phyloP scores from a whole-genome alignment of 2,888 invertebrate species.

The Pediacus dermestoides region DNA sequence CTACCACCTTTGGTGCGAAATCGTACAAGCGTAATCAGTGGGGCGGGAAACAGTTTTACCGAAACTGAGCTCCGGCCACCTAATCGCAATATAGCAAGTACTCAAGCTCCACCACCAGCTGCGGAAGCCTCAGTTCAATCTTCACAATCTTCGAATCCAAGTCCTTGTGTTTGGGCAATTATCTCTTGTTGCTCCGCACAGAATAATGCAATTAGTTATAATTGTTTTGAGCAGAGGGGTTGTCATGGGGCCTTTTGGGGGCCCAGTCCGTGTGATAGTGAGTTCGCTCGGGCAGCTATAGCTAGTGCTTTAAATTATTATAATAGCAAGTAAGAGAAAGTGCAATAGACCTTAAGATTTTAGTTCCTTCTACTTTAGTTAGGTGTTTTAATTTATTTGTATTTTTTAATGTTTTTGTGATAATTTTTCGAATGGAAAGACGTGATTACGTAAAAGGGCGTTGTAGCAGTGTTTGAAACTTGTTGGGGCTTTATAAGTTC shows the following conservation, averaged over 20 bases:
- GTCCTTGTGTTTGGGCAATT: constrained; percentile 68
- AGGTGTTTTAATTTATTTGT: no score
- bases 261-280: constrained; percentile 64
- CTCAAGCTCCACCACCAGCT: constrained; percentile 40
- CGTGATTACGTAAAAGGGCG: no score
- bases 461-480: no score
- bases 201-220: constrained; percentile 51
- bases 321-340: constrained; percentile 14
- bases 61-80: constrained; percentile 11
- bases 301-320: constrained; percentile 49
- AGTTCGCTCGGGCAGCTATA: constrained; percentile 58
- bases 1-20: constrained; percentile 33
- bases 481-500: no score
- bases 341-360: no score
- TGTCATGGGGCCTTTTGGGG: constrained; percentile 75
- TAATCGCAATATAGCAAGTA: constrained; percentile 31
- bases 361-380: no score
- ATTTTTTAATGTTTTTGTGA: no score
- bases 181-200: constrained; percentile 65
- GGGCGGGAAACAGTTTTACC: no score
- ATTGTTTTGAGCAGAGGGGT: constrained; percentile 68
- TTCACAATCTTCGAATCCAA: constrained; percentile 19
- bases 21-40: no score
- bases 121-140: constrained; percentile 12
- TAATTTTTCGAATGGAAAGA: no score